phyloP scores from a whole-genome alignment of 2,888 invertebrate genomes.

The Agrochola lota region DNA sequence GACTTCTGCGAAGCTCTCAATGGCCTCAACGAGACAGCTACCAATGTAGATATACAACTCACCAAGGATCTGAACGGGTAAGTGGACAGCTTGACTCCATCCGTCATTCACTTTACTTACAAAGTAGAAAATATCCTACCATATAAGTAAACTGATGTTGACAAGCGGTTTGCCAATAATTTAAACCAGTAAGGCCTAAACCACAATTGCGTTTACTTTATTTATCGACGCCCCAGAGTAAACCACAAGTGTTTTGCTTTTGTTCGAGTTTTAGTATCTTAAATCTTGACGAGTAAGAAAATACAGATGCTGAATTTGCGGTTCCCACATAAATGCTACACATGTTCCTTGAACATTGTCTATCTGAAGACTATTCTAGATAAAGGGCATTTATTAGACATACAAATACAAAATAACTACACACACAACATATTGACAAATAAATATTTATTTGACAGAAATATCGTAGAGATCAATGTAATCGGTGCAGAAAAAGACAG shows the following conservation, averaged over 20 bases:
- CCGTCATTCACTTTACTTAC: conserved; percentile 26
- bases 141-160: conserved; percentile 38
- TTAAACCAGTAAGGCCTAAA: conserved; percentile 27
- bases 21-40: conserved; percentile 83
- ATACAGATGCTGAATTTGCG: conserved; percentile 9
- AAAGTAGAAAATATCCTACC: conserved; percentile 31
- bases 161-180: conserved; percentile 41
- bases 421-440: conserved; percentile 18
- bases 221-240: conserved; percentile 17
- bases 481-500: conserved; percentile 77
- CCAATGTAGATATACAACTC: conserved; percentile 85
- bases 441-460: conserved; percentile 80
- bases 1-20: conserved; percentile 92
- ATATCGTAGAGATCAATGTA: conserved; percentile 85
- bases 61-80: conserved; percentile 88
- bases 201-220: conserved; percentile 15
- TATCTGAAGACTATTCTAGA: not conserved
- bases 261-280: not conserved
- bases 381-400: not conserved
- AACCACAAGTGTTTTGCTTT: conserved; percentile 32
- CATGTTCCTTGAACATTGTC: conserved; percentile 1
- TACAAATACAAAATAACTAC: not conserved
- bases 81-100: conserved; percentile 50
- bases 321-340: conserved; percentile 4
- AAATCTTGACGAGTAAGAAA: conserved; percentile 7